Percentiles rank a stretch among this genome's conserved stretches.
phyloP scores from a whole-genome alignment of 2,797 vertebrate species.

The Buphagus erythrorhynchus region DNA sequence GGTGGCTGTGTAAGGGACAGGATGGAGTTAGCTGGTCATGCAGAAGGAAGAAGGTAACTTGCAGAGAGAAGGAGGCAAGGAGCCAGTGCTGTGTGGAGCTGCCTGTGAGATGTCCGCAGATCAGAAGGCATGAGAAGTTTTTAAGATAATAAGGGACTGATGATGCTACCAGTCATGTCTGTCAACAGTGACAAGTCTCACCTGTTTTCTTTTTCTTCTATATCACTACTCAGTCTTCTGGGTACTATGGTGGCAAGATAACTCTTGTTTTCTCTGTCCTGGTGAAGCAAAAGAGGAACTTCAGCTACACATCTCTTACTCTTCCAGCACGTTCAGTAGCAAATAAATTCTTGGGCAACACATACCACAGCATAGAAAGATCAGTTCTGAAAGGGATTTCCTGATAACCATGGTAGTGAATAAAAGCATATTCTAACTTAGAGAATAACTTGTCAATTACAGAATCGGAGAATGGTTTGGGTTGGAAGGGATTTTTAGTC shows the following conservation, averaged over 20 bases:
- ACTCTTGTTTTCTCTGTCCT: slow-evolving; percentile 79
- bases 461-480: not conserved
- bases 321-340: not conserved
- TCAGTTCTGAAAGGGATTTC: not conserved
- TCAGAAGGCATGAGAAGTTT: too few relatives aligned
- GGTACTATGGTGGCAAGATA: slow-evolving; percentile 71
- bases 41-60: too few relatives aligned
- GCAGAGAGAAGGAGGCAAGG: too few relatives aligned
- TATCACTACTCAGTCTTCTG: slow-evolving; percentile 72
- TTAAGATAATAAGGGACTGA: too few relatives aligned
- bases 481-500: not conserved
- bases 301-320: not conserved
- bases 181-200: slow-evolving; percentile 11
- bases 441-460: not conserved
- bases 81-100: too few relatives aligned
- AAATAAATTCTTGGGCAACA: not conserved
- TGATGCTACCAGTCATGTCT: too few relatives aligned
- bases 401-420: not conserved
- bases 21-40: too few relatives aligned
- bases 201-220: slow-evolving; percentile 83
- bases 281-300: slow-evolving; percentile 33
- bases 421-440: not conserved
- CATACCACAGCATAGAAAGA: not conserved
- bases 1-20: too few relatives aligned
- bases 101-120: too few relatives aligned